Percentiles rank a stretch among this genome's conserved stretches.
Conservation (phyloP, 2,113 vertebrate species). For the Pao palembangensis region DNA sequence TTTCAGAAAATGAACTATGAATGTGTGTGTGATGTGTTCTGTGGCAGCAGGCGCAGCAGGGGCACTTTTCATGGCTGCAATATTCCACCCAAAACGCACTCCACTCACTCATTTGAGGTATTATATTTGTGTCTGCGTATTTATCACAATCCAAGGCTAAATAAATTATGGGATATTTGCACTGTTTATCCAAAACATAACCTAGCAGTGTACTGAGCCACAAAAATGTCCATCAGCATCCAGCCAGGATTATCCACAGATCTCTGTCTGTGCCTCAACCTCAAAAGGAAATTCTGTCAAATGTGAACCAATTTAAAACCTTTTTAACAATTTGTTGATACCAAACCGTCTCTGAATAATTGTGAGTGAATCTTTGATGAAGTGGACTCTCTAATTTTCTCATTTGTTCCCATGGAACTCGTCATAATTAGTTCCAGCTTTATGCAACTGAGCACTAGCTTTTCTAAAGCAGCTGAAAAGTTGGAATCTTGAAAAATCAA, state of each 20-base stretch:
- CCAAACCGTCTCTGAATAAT: not conserved
- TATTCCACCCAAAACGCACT: not conserved
- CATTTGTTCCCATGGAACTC: not conserved
- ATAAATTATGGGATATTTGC: not conserved
- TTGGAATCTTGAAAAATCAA: not conserved
- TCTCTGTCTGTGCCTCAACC: too few relatives aligned
- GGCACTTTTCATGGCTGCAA: slow-evolving; percentile 2
- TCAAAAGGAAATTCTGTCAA: too few relatives aligned
- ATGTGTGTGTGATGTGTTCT: slow-evolving; percentile 9
- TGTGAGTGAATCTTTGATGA: not conserved
- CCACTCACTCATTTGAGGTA: not conserved
- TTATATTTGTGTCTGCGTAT: not conserved
- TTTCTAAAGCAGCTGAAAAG: not conserved
- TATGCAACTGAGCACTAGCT: not conserved
- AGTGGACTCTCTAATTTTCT: not conserved
- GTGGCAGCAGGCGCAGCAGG: slow-evolving; percentile 2
- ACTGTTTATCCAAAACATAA: not conserved
- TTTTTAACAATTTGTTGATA: not conserved
- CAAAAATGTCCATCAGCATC: too few relatives aligned
- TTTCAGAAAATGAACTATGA: slow-evolving; percentile 33
- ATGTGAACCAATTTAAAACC: too few relatives aligned
- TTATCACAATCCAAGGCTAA: slow-evolving; percentile 3
- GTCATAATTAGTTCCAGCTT: not conserved
- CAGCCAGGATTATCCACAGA: too few relatives aligned
- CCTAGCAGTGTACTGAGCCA: too few relatives aligned